Conservation (phyloP, 2,888 invertebrate genomes). For the Aphodius granarius region DNA sequence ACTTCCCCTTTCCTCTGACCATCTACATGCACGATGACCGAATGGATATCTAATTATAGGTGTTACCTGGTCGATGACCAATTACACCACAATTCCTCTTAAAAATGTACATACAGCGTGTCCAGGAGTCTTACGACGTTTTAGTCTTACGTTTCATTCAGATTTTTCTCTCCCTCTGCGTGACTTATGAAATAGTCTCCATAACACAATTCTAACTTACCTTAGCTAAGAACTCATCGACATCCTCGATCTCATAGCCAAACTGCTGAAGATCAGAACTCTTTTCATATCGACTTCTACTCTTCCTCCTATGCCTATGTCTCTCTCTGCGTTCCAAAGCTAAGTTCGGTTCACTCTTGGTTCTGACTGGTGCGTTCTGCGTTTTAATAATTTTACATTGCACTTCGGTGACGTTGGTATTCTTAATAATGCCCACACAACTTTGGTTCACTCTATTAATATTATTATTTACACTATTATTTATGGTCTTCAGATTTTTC, state of each 20-base stretch:
- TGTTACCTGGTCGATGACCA: neutral
- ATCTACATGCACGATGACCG: neutral
- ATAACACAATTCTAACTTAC: slow-evolving; percentile 48
- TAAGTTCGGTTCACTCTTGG: slow-evolving; percentile 59
- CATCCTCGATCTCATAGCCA: slow-evolving; percentile 79
- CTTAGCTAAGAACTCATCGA: slow-evolving; percentile 77
- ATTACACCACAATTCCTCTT: neutral
- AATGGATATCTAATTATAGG: slow-evolving; percentile 18
- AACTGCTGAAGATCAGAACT: slow-evolving; percentile 53
- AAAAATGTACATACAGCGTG: neutral
- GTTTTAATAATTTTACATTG: slow-evolving; percentile 38
- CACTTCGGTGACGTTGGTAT: slow-evolving; percentile 37
- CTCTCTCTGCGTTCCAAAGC: slow-evolving; percentile 54
- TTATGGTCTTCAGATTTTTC: slow-evolving; percentile 30
- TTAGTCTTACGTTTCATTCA: no score
- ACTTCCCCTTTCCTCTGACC: neutral
- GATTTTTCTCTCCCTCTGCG: no score
- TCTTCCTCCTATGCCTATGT: slow-evolving; percentile 55
- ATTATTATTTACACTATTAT: slow-evolving; percentile 34
- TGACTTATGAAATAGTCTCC: no score
- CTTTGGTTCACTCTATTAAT: slow-evolving; percentile 38
- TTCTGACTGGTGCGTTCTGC: slow-evolving; percentile 48
- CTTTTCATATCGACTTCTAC: slow-evolving; percentile 44
- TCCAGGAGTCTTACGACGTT: no score
- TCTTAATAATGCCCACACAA: slow-evolving; percentile 34